phyloP scores from a whole-genome alignment of 2,113 vertebrate species.

The Phrynosoma platyrhinos region DNA sequence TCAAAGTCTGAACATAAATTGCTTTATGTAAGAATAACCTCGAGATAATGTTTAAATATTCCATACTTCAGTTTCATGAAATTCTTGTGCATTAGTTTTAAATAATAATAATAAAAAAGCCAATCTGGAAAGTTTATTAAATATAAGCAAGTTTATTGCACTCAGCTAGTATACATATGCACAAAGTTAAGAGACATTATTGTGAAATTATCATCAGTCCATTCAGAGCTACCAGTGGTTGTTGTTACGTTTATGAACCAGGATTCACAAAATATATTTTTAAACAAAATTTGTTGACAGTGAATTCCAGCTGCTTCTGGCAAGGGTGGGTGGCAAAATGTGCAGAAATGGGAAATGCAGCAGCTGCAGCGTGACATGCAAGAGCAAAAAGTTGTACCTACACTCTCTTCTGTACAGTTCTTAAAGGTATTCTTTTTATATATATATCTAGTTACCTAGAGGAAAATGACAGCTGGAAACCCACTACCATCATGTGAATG shows the following conservation, averaged over 20 bases:
- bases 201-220: not conserved
- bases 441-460: not conserved
- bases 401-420: not conserved
- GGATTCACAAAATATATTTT: not conserved
- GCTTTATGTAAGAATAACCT: not conserved
- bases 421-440: not conserved
- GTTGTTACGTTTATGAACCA: not conserved
- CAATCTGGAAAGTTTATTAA: conserved; percentile 14
- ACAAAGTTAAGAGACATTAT: not conserved
- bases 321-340: not conserved
- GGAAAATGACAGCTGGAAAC: not conserved
- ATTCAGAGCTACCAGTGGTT: not conserved
- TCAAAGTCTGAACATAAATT: not conserved
- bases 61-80: not conserved
- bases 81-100: not conserved
- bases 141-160: conserved; percentile 37
- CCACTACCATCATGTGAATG: not conserved
- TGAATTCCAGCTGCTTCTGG: not conserved
- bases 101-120: not conserved
- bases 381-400: not conserved
- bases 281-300: not conserved
- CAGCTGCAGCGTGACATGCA: not conserved
- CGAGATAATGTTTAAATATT: no score
- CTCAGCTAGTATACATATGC: not conserved
- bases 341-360: not conserved